Base-by-base conservation (phyloP, 1,140 invertebrate genomes). In the Carposina sasakii region DNA sequence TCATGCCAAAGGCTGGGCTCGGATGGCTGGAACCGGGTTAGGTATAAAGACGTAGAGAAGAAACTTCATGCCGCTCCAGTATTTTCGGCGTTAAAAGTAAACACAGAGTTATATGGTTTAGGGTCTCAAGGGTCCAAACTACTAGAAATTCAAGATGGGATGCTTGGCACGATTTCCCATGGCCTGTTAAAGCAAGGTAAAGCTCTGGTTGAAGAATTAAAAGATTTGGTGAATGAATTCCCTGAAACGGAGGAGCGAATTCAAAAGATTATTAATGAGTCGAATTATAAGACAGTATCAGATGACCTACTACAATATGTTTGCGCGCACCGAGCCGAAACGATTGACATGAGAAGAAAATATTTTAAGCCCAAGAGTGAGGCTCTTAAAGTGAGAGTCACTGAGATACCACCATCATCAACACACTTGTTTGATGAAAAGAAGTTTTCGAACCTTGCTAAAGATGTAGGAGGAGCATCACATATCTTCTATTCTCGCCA, bases 11-110 rank as follows among this genome's bases (percentile, higher is more conserved):
- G 46, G 31, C 31, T 65, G 8, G 50, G 55, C 13, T 45, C 37
- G 0, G 2, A 16, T 10, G 19, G 12, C 8, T 67, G 52, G 58
- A 62, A 64, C 43, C 57, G 48, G 28, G 56, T 67, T 17, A 20
- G 54, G 9, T 64, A 64, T 34, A 58, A 54, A n/a, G 51, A 67
- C 10, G 55, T 53, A 8, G 47, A 64, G 24, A 57, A 64, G 36
- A 57, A 42, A 21, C 47, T 39, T 13, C 34, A 21, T 15, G 46
- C 17, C 20, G n/a, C 22, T 23, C 24, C 46, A 8, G 46, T 48
- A 17, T 48, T 39, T 13, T 20, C 17, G 4, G 17, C 36, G 8
- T 21, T 48, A 12, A 48, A 48, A 28, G 16, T 40, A 4, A 48
- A 48, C 12, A 12, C 17, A 1, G 8, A n/a, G n/a, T 26, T 48